These are phyloP conservation scores for Rhadinocentrus ornatus DNA, from an alignment of 2,797 vertebrate genomes.

Conservation along the genomic window DNA sequence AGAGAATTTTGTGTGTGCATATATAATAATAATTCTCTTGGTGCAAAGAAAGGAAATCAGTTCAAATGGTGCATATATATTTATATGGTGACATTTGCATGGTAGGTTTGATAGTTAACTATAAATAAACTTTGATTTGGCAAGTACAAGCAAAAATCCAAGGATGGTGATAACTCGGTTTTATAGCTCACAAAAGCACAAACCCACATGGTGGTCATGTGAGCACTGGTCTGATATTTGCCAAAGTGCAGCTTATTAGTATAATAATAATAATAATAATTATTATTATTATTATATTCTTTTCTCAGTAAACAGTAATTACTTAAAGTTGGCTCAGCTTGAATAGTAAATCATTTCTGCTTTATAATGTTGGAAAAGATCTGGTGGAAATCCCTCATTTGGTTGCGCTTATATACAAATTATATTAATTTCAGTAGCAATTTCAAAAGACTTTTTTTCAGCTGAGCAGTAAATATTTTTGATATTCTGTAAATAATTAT, in stretches of 20 bases:
- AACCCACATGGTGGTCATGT: conserved; percentile 38
- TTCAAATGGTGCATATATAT: too few relatives aligned
- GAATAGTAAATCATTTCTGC: conserved; percentile 22
- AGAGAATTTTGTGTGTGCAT: too few relatives aligned
- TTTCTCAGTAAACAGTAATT: conserved; percentile 12
- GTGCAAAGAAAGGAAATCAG: too few relatives aligned
- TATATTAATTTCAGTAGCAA: too few relatives aligned
- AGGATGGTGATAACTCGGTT: conserved; percentile 31
- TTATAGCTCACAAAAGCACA: conserved; percentile 23
- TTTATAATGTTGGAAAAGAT: conserved; percentile 2
- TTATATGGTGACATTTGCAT: neutral
- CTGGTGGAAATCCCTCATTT: conserved; percentile 1
- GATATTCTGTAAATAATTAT: too few relatives aligned
- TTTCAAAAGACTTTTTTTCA: too few relatives aligned
- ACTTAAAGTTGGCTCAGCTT: conserved; percentile 16
- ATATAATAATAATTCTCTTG: too few relatives aligned
- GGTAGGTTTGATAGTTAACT: neutral
- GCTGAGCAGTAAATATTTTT: too few relatives aligned
- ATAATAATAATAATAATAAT: neutral
- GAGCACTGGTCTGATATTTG: conserved; percentile 38
- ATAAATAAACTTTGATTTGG: neutral
- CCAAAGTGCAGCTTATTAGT: conserved; percentile 7
- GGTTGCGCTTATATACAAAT: neutral
- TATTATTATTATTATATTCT: neutral
- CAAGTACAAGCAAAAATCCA: conserved; percentile 1